These are phyloP conservation scores for Notothenia coriiceps DNA, from an alignment of 2,113 vertebrate genomes.

Conservation along the genomic window DNA sequence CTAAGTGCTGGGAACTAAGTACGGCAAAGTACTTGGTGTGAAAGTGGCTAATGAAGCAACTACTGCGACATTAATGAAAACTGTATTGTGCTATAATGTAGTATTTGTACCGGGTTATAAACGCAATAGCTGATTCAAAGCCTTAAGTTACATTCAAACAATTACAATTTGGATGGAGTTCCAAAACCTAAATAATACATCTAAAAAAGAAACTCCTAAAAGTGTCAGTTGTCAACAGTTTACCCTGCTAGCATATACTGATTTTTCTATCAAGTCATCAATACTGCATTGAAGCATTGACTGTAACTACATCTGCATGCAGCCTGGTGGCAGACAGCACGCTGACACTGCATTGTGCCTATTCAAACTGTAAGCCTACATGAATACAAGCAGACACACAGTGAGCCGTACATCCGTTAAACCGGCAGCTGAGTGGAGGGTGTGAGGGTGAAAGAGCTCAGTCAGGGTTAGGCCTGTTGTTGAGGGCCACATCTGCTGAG, in stretches of 20 bases:
- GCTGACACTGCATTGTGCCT: constrained; percentile 42
- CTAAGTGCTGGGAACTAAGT: too few relatives aligned
- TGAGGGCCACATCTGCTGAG: constrained; percentile 16
- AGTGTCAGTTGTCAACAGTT: too few relatives aligned
- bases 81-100: too few relatives aligned
- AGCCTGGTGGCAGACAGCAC: constrained; percentile 27
- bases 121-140: not conserved
- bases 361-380: constrained; percentile 29
- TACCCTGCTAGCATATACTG: not conserved
- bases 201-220: not conserved
- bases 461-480: not conserved
- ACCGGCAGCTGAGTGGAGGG: constrained; percentile 19
- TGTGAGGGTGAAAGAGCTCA: not conserved
- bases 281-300: constrained; percentile 1
- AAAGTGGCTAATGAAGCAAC: not conserved
- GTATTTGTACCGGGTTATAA: not conserved
- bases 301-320: constrained; percentile 11
- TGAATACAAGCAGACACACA: constrained; percentile 24
- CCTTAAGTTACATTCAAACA: not conserved
- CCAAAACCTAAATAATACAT: not conserved
- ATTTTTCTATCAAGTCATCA: not conserved
- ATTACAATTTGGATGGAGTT: not conserved
- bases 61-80: constrained; percentile 13
- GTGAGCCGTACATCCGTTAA: constrained; percentile 12
- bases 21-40: too few relatives aligned